Evolutionary conservation across 2,888 invertebrate species (phyloP).

Genomic region (Miltochrista miniata): DNA sequence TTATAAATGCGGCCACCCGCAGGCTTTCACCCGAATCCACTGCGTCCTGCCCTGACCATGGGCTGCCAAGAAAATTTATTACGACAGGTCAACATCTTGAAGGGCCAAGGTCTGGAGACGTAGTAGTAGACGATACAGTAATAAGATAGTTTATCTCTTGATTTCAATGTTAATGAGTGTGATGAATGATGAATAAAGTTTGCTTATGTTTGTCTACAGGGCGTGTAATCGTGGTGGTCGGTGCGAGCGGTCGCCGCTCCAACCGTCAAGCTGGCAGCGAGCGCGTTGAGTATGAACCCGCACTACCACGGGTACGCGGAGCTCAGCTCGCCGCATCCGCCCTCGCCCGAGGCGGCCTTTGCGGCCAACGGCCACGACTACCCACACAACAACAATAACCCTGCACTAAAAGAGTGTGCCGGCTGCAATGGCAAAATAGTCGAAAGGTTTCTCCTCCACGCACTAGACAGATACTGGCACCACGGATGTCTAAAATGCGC

Average conservation of each 20-base stretch:
- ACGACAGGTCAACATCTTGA: slow-evolving; percentile 50
- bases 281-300: slow-evolving; percentile 95
- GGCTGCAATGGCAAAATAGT: slow-evolving; percentile 96
- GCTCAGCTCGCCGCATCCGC: slow-evolving; percentile 90
- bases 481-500: slow-evolving; percentile 97
- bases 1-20: slow-evolving; percentile 80
- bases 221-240: slow-evolving; percentile 80
- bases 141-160: background rate
- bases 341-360: slow-evolving; percentile 89
- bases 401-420: slow-evolving; percentile 90
- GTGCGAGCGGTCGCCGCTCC: slow-evolving; percentile 80
- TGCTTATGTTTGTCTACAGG: slow-evolving; percentile 56
- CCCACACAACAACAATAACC: slow-evolving; percentile 85
- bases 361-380: slow-evolving; percentile 85
- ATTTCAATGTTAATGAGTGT: too few relatives aligned
- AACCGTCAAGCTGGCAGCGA: slow-evolving; percentile 94
- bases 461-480: slow-evolving; percentile 98
- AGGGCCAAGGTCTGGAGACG: slow-evolving; percentile 5
- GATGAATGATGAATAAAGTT: background rate
- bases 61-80: slow-evolving; percentile 54
- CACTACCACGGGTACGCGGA: slow-evolving; percentile 94
- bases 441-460: slow-evolving; percentile 95
- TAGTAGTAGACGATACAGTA: background rate
- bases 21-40: slow-evolving; percentile 63
- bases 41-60: slow-evolving; percentile 47